A percentile compares a stretch with the other conserved stretches of the same genome.
Evolutionary conservation across 2,888 invertebrate genomes (phyloP).

Genomic region (Netelia melanura): DNA sequence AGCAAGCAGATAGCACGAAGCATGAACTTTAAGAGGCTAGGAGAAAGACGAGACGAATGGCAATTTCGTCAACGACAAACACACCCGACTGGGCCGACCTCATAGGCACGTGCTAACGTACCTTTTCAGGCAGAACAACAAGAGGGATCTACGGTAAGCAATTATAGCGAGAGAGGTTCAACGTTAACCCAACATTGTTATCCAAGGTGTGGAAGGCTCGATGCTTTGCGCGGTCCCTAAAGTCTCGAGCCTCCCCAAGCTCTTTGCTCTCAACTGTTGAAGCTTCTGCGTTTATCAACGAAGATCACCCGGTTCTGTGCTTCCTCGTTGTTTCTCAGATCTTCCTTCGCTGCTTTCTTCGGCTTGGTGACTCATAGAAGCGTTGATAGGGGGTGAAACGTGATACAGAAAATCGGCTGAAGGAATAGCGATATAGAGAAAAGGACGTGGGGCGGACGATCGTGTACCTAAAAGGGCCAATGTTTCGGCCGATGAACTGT

Average conservation of each 20-base stretch:
- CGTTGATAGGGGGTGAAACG: slow-evolving; percentile 50
- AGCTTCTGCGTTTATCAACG: slow-evolving; percentile 23
- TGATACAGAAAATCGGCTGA: slow-evolving; percentile 33
- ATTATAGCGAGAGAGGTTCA: slow-evolving; percentile 48
- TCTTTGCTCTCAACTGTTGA: slow-evolving; percentile 7
- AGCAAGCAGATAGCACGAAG: neutral
- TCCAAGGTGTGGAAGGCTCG: slow-evolving; percentile 34
- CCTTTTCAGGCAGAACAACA: slow-evolving; percentile 15
- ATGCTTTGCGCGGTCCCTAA: slow-evolving; percentile 23
- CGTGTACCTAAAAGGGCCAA: slow-evolving; percentile 64
- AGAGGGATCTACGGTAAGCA: slow-evolving; percentile 48
- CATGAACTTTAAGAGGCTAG: neutral
- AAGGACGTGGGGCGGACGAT: slow-evolving; percentile 6
- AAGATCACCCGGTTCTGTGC: neutral
- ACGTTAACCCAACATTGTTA: slow-evolving; percentile 59
- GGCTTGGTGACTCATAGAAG: slow-evolving; percentile 27
- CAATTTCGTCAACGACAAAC: slow-evolving; percentile 52
- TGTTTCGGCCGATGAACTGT: slow-evolving; percentile 73
- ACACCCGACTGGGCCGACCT: neutral
- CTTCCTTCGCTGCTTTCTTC: neutral
- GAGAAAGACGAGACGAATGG: slow-evolving; percentile 21
- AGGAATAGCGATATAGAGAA: neutral
- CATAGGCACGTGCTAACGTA: slow-evolving; percentile 53
- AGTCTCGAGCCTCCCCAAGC: neutral
- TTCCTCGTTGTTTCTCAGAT: slow-evolving; percentile 6